Evolutionary conservation across 2,113 vertebrate species (phyloP).

Genomic region (Lathamus discolor): DNA sequence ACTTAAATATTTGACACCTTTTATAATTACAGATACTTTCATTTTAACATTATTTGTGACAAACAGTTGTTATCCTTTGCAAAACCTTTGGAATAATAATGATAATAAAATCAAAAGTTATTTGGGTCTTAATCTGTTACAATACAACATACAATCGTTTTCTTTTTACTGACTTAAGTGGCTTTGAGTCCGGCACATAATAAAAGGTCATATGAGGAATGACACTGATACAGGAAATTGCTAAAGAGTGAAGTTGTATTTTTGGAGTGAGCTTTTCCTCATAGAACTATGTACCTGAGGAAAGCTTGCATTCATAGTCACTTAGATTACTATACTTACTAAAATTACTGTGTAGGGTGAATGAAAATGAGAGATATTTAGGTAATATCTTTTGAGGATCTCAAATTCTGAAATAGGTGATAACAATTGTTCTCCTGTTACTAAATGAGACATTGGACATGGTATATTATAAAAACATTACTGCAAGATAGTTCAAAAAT

Average conservation of each 20-base stretch:
- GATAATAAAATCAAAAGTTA: not conserved
- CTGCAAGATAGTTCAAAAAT: not conserved
- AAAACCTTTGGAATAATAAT: not conserved
- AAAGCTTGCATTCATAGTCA: not conserved
- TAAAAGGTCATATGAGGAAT: not conserved
- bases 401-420: not conserved
- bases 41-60: not conserved
- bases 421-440: not conserved
- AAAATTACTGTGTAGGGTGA: not conserved
- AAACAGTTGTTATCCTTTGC: not conserved
- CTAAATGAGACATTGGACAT: accelerated
- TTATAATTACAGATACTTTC: not conserved
- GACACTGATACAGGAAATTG: not conserved
- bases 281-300: not conserved
- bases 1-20: not conserved
- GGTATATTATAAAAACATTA: not conserved
- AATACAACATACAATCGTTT: not conserved
- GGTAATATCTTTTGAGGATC: not conserved
- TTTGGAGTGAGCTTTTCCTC: not conserved
- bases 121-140: not conserved
- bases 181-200: not conserved
- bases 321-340: accelerated
- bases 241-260: not conserved
- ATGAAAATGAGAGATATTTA: not conserved
- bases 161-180: not conserved